Conservation (phyloP, 1,140 invertebrate species). For the Saxidomus purpurata region DNA sequence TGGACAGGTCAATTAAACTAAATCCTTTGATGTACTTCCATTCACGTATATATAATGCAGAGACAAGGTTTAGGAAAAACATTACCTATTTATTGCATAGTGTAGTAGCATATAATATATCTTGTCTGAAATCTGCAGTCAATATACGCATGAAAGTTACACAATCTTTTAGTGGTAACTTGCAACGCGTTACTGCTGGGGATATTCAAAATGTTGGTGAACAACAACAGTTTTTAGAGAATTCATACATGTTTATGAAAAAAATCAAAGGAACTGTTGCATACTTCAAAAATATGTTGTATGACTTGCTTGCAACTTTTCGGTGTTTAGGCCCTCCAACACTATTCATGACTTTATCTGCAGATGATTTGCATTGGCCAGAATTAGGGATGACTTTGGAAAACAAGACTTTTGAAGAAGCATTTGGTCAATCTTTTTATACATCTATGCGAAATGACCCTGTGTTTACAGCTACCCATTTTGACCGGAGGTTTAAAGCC, state of each 20-base stretch:
- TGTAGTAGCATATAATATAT: no score
- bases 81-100: conserved; percentile 50
- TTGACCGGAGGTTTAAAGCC: conserved; percentile 42
- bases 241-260: conserved; percentile 66
- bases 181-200: not conserved
- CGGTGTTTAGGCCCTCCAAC: conserved; percentile 55
- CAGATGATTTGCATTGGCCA: no score
- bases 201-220: not conserved
- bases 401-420: not conserved
- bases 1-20: not conserved
- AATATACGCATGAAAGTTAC: conserved; percentile 7
- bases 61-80: conserved; percentile 34
- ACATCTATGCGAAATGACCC: not conserved
- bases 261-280: conserved; percentile 63
- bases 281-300: conserved; percentile 43
- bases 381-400: conserved; percentile 42
- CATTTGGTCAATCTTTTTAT: not conserved
- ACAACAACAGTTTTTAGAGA: not conserved
- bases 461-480: not conserved
- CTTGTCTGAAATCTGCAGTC: no score
- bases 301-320: conserved; percentile 58
- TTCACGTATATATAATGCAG: conserved; percentile 7
- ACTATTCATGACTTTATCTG: conserved; percentile 62
- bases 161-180: conserved; percentile 26
- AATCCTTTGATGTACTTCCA: conserved; percentile 17